Evolutionary conservation across 1,140 invertebrate genomes (phyloP).

Genomic region (Drosophila seguyi): DNA sequence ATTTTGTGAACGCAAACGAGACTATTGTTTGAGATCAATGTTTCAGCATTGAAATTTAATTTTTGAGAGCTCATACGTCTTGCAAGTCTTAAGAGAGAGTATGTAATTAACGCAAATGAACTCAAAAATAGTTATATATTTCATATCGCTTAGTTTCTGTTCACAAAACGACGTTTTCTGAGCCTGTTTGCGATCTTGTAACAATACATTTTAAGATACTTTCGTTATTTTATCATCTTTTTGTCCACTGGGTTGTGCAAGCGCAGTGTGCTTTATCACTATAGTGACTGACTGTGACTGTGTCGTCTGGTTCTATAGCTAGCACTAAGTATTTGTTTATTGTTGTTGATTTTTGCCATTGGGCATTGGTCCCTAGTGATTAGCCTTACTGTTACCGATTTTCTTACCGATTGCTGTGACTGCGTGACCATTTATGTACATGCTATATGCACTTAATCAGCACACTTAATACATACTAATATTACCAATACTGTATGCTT

Average conservation of each 20-base stretch:
- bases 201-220: background rate
- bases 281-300: slow-evolving; percentile 6
- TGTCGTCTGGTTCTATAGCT: slow-evolving; percentile 10
- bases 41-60: no score
- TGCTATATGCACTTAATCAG: slow-evolving; percentile 11
- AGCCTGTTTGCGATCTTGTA: no score
- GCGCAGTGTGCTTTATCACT: slow-evolving; percentile 21
- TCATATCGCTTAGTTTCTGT: background rate
- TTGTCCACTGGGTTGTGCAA: background rate
- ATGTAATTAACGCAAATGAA: no score
- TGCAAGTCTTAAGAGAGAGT: no score
- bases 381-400: slow-evolving; percentile 33
- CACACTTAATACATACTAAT: slow-evolving; percentile 2
- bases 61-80: no score
- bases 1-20: background rate
- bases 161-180: background rate
- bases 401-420: slow-evolving; percentile 40
- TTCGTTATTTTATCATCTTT: background rate
- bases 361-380: slow-evolving; percentile 24
- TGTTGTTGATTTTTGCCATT: slow-evolving; percentile 19
- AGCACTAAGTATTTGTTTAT: slow-evolving; percentile 23
- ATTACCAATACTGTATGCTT: background rate
- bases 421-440: slow-evolving; percentile 21
- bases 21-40: background rate
- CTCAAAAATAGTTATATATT: no score